Evolutionary conservation across 2,113 vertebrate species (phyloP).

Genomic region (Myxocyprinus asiaticus): DNA sequence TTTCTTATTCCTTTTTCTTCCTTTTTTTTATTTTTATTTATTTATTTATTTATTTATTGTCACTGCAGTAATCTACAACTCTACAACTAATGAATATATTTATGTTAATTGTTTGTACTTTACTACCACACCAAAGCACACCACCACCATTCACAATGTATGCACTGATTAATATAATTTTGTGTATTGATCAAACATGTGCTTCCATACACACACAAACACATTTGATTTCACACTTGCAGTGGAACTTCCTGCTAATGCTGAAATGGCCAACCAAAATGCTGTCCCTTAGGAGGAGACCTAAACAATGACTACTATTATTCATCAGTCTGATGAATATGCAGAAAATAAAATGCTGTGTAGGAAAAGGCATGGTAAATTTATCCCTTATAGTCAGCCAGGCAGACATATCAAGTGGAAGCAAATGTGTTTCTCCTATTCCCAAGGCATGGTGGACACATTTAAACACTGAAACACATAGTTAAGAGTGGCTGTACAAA

Average conservation of each 20-base stretch:
- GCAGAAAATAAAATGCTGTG: conserved; percentile 24
- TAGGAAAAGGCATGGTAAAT: conserved; percentile 33
- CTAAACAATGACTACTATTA: conserved; percentile 45
- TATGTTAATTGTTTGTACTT: background rate
- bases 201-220: background rate
- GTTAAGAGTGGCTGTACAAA: conserved; percentile 8
- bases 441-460: background rate
- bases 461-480: conserved; percentile 3
- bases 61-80: background rate
- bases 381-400: conserved; percentile 17
- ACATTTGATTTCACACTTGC: background rate
- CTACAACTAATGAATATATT: background rate
- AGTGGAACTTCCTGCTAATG: conserved; percentile 12
- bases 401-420: conserved; percentile 26
- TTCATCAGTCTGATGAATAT: conserved; percentile 32
- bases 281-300: background rate
- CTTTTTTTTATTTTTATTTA: no score
- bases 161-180: no score
- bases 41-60: no score
- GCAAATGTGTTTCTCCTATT: conserved; percentile 26
- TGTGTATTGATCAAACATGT: no score
- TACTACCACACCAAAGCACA: background rate
- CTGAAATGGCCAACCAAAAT: conserved; percentile 15
- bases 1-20: no score
- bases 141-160: background rate